Conservation (phyloP, 1,140 invertebrate genomes). For the Chlorops oryzae region DNA sequence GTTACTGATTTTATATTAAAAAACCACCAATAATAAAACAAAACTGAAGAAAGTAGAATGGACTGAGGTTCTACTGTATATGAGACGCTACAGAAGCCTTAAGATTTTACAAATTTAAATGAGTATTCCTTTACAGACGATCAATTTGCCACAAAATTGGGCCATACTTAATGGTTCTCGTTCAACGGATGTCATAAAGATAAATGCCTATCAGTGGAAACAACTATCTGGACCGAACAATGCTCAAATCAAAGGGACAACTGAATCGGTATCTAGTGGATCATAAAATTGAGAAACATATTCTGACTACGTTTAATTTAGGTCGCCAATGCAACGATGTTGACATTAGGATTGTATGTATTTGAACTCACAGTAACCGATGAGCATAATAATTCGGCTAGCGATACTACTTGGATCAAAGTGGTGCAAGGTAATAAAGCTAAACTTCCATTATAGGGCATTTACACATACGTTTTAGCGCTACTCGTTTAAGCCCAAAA, state of each 20-base stretch:
- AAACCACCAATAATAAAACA: no score
- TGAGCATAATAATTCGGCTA: constrained; percentile 72
- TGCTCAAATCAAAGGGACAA: constrained; percentile 49
- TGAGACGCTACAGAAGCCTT: no score
- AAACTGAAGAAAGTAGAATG: no score
- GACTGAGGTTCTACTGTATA: no score
- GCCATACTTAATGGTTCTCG: constrained; percentile 69
- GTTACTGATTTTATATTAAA: no score
- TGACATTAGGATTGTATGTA: constrained; percentile 78
- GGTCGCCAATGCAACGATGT: constrained; percentile 66
- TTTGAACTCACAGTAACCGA: constrained; percentile 82
- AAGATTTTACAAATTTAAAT: no score
- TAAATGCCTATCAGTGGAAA: constrained; percentile 76
- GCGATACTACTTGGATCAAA: constrained; percentile 64
- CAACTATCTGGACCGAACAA: constrained; percentile 63
- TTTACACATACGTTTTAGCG: no score
- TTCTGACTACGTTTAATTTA: constrained; percentile 11
- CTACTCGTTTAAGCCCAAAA: no score
- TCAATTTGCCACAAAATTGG: constrained; percentile 74
- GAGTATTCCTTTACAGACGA: constrained; percentile 54
- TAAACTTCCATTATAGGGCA: no score
- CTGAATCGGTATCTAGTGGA: constrained; percentile 43
- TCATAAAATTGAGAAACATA: not conserved
- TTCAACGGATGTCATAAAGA: constrained; percentile 80
- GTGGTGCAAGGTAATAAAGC: constrained; percentile 83